A percentile compares a stretch with the other conserved stretches of the same genome.
phyloP scores from a whole-genome alignment of 2,113 vertebrate species.

The Nibea coibor region DNA sequence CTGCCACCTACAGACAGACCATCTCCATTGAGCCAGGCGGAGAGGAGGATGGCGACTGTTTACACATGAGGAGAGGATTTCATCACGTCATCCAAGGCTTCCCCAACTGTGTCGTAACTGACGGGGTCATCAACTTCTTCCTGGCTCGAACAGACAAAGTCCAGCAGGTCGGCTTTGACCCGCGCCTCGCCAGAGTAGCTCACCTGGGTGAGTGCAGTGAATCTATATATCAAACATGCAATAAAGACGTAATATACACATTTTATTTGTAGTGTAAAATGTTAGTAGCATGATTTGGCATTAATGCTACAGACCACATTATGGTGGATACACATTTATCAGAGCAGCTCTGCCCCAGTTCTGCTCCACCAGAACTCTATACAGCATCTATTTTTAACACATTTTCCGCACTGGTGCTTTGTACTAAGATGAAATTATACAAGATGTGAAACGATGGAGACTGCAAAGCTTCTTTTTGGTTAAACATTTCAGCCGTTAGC shows the following conservation, averaged over 20 bases:
- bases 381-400: too few species aligned
- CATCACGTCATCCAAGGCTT: constrained; percentile 90
- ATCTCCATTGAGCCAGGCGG: constrained; percentile 86
- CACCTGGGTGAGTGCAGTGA: constrained; percentile 87
- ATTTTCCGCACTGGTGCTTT: too few species aligned
- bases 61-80: constrained; percentile 87
- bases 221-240: not conserved
- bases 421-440: not conserved
- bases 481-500: not conserved
- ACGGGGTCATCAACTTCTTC: constrained; percentile 95
- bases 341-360: too few species aligned
- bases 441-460: not conserved
- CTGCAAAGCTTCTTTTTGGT: not conserved
- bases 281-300: not conserved
- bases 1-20: constrained; percentile 89
- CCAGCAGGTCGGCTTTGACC: constrained; percentile 92
- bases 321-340: not conserved
- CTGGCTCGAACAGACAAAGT: constrained; percentile 91
- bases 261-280: not conserved
- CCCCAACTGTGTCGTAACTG: constrained; percentile 90
- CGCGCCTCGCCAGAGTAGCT: constrained; percentile 87
- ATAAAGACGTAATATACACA: not conserved
- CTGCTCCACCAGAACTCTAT: too few species aligned
- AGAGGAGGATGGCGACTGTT: constrained; percentile 88
- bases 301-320: not conserved